These are phyloP conservation scores for Myotis brandtii DNA, from an alignment of 2,113 vertebrate genomes.

Conservation along the genomic window DNA sequence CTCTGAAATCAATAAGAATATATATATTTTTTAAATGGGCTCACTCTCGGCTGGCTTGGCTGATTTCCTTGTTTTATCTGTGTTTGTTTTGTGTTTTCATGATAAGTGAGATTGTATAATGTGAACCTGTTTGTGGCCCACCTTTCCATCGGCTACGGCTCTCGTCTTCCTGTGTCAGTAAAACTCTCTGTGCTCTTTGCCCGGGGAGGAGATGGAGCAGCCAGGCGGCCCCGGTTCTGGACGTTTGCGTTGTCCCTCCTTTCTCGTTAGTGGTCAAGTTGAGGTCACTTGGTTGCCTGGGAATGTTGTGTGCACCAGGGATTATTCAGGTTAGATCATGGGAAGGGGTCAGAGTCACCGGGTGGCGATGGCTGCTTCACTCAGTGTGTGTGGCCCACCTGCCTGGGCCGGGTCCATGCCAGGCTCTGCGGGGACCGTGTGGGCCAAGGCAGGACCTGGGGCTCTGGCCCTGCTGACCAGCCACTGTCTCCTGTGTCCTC, in stretches of 20 bases:
- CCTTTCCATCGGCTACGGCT: neutral
- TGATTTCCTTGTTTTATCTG: neutral
- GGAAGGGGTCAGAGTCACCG: neutral
- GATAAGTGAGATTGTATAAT: neutral
- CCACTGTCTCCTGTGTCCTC: neutral
- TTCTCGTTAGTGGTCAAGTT: no score
- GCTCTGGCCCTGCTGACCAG: neutral
- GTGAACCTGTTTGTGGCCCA: neutral
- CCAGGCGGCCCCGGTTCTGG: neutral
- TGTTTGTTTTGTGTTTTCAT: neutral
- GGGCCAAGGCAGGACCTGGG: neutral
- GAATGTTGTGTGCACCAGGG: neutral
- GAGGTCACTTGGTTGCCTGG: neutral
- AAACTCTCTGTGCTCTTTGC: neutral
- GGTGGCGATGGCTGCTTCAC: fast-evolving
- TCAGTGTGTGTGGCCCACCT: neutral
- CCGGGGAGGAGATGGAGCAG: neutral
- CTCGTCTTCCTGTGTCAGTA: neutral
- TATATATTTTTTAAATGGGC: no score
- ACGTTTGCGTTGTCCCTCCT: fast-evolving
- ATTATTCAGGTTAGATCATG: neutral
- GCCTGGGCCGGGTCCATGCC: neutral
- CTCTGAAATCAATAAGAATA: no score
- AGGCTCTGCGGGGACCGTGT: neutral
- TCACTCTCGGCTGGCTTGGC: neutral